Evolutionary conservation across 2,797 vertebrate species (phyloP).

Genomic region (Tympanoctomys barrerae): DNA sequence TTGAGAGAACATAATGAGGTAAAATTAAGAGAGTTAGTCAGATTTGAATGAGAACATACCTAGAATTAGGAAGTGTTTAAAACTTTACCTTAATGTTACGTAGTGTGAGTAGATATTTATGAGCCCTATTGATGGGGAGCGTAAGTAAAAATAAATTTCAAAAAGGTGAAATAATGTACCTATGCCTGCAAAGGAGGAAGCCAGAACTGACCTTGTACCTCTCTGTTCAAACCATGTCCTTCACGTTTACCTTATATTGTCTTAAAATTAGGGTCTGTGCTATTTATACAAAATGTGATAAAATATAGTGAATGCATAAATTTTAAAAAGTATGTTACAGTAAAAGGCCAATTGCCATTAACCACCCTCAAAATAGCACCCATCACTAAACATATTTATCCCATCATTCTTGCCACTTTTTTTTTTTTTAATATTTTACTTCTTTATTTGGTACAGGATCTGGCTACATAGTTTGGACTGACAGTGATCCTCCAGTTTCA

Average conservation of each 20-base stretch:
- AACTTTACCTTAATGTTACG: conserved; percentile 44
- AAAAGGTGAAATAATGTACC: not conserved
- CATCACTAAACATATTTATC: not conserved
- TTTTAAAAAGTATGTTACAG: not conserved
- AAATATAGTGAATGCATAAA: not conserved
- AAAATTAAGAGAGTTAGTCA: not conserved
- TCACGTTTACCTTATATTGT: not conserved
- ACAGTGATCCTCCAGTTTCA: too few relatives aligned
- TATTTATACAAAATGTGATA: not conserved
- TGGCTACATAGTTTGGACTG: too few relatives aligned
- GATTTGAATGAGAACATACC: not conserved
- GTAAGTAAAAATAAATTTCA: not conserved
- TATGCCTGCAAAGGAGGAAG: not conserved
- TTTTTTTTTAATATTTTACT: too few relatives aligned
- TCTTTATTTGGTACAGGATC: too few relatives aligned
- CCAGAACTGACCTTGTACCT: not conserved
- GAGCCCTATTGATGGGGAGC: not conserved
- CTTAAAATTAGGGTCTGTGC: not conserved
- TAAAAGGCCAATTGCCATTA: not conserved
- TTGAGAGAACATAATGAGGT: conserved; percentile 40
- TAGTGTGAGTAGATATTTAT: not conserved
- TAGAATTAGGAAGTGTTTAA: not conserved
- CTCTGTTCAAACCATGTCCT: not conserved
- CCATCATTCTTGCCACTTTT: not conserved
- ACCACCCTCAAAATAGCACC: not conserved